These are phyloP conservation scores for Paracanthobrama guichenoti DNA, from an alignment of 2,113 vertebrate species.

Conservation along the genomic window DNA sequence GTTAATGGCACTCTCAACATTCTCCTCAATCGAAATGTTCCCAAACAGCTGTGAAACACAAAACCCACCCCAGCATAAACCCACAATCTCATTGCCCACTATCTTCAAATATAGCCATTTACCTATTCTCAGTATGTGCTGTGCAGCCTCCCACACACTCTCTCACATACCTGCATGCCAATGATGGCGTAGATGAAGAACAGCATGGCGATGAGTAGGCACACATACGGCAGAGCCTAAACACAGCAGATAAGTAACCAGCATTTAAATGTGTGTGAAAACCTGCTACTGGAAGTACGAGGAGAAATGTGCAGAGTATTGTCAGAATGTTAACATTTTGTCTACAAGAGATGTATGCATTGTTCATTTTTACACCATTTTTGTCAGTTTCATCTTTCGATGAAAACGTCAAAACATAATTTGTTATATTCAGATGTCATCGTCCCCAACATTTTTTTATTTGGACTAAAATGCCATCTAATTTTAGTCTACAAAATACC, in stretches of 20 bases:
- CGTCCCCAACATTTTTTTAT: too few species aligned
- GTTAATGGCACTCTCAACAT: conserved; percentile 86
- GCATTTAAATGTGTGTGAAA: not conserved
- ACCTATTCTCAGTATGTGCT: not conserved
- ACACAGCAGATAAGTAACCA: conserved; percentile 35
- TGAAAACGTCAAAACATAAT: too few species aligned
- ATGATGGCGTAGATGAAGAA: conserved; percentile 85
- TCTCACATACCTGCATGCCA: conserved; percentile 76
- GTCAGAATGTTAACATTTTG: not conserved
- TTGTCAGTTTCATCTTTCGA: too few species aligned
- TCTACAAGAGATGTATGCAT: too few species aligned
- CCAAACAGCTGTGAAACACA: conserved; percentile 88
- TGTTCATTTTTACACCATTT: too few species aligned
- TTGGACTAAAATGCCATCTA: too few species aligned
- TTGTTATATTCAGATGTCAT: too few species aligned
- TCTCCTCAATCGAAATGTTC: conserved; percentile 90
- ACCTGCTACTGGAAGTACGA: not conserved
- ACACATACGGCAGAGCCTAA: conserved; percentile 81
- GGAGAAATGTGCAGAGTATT: not conserved
- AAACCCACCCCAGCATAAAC: not conserved
- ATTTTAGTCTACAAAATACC: too few species aligned
- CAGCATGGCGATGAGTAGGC: conserved; percentile 83
- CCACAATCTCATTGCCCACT: conserved; percentile 28
- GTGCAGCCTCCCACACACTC: not conserved
- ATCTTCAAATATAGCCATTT: conserved; percentile 1